Conservation (phyloP, 2,888 invertebrate genomes). For the Orgyia antiqua region DNA sequence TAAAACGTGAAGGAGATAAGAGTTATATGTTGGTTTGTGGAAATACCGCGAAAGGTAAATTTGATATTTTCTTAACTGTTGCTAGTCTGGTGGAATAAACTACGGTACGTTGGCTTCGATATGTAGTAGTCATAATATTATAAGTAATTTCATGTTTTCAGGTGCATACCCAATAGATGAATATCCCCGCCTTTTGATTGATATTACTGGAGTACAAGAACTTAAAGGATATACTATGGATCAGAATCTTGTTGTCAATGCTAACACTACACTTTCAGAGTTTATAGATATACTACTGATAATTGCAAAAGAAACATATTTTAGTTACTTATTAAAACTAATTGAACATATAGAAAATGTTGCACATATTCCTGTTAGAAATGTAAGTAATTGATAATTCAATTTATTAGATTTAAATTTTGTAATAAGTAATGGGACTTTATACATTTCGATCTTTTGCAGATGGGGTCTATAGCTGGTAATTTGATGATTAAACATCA, state of each 20-base stretch:
- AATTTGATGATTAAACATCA: conserved; percentile 83
- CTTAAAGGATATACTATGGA: conserved; percentile 59
- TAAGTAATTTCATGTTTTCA: too few relatives aligned
- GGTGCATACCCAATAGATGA: conserved; percentile 52
- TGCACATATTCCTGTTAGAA: conserved; percentile 84
- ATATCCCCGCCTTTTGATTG: conserved; percentile 73
- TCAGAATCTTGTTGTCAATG: conserved; percentile 71
- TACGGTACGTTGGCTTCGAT: too few relatives aligned
- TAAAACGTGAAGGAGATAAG: conserved; percentile 46
- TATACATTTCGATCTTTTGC: too few relatives aligned
- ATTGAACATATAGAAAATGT: conserved; percentile 81
- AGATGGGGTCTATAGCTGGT: conserved; percentile 83
- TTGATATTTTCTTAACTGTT: too few relatives aligned
- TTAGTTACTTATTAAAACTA: conserved; percentile 76
- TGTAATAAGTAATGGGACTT: too few relatives aligned
- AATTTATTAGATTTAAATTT: too few relatives aligned
- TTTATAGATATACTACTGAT: conserved; percentile 61
- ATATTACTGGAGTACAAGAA: conserved; percentile 77
- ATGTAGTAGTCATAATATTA: too few relatives aligned
- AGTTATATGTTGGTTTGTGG: conserved; percentile 84
- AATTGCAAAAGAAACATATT: conserved; percentile 45
- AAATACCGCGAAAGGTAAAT: conserved; percentile 85
- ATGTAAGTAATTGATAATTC: conserved; percentile 64
- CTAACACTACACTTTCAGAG: conserved; percentile 71
- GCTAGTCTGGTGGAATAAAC: too few relatives aligned